phyloP scores from a whole-genome alignment of 2,113 vertebrate genomes.

The Xiphophorus hellerii region DNA sequence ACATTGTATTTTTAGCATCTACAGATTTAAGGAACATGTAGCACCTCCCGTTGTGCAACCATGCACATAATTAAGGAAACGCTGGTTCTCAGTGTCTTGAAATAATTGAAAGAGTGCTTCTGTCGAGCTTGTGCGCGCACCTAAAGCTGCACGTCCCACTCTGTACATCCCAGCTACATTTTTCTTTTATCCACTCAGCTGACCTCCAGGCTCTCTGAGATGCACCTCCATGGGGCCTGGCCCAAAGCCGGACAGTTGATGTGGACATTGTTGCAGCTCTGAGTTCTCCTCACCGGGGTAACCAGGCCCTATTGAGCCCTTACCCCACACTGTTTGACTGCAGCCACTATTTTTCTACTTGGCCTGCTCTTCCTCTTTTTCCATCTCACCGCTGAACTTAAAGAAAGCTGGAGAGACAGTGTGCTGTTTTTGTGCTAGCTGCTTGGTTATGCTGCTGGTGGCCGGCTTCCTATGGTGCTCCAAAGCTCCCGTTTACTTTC shows the following conservation, averaged over 20 bases:
- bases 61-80: neutral
- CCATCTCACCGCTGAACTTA: constrained; percentile 38
- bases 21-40: neutral
- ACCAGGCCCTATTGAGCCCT: constrained; percentile 83
- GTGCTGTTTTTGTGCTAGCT: constrained; percentile 66
- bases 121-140: constrained; percentile 1
- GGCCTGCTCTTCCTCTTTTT: constrained; percentile 39
- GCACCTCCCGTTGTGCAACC: neutral
- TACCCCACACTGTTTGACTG: constrained; percentile 88
- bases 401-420: constrained; percentile 61
- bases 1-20: neutral
- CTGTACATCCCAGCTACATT: constrained; percentile 55
- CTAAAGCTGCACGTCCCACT: constrained; percentile 22
- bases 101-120: constrained; percentile 4
- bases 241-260: constrained; percentile 84
- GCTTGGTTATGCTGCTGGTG: constrained; percentile 80
- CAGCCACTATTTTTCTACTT: constrained; percentile 68
- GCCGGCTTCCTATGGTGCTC: constrained; percentile 66
- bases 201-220: constrained; percentile 64
- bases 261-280: constrained; percentile 86
- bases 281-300: constrained; percentile 88
- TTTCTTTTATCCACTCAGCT: constrained; percentile 68
- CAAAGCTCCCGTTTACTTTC: constrained; percentile 70
- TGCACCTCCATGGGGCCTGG: constrained; percentile 79
- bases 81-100: neutral